Evolutionary conservation across 2,888 invertebrate genomes (phyloP), one percentile per base, ranked within the genome.

Genomic region (Blastobasis adustella): DNA sequence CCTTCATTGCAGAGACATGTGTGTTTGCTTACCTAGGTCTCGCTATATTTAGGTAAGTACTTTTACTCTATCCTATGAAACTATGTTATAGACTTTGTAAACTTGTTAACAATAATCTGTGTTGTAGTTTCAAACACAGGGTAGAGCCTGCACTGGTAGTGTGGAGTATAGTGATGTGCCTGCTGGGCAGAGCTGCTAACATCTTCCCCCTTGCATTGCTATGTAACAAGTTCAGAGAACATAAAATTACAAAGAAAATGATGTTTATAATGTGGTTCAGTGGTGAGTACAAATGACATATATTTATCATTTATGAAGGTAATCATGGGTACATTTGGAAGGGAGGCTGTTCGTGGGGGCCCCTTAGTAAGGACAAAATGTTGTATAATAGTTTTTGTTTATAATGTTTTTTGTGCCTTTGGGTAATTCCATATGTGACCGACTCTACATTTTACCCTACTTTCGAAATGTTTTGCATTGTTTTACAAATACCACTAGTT

Each of bases 261-360:
- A 98, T 98, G 93, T 98, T 98, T 71, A 98, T 99, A 55, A 99
- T 99, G 98, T 99, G 98, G 98, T 98, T 98, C 78, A 98, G 98
- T 77, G 96, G 94, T 93, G 76, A 79, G 89, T 80, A 23, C 38
- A 23, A 23, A 23, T 23, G 1, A 23, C 23, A 23, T 23, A 23
- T 23, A 23, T 23, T 23, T 2, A 23, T 2, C 3, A 23, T 23
- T 23, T 23, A 3, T 23, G 23, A 7, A 42, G 10, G n/a, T 10
- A 42, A 10, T 42, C 42, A 42, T 9, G 9, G 41, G 23, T 23
- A 23, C 23, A 23, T 23, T 23, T 23, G 23, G 23, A 23, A 23
- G 23, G 23, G 23, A 2, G 23, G 23, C 3, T 23, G 2, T 23
- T 23, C 23, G 3, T 23, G 23, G 23, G 23, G 1, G 23, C 23